phyloP scores from a whole-genome alignment of 2,888 invertebrate species.

The Rhorus exstirpatorius region DNA sequence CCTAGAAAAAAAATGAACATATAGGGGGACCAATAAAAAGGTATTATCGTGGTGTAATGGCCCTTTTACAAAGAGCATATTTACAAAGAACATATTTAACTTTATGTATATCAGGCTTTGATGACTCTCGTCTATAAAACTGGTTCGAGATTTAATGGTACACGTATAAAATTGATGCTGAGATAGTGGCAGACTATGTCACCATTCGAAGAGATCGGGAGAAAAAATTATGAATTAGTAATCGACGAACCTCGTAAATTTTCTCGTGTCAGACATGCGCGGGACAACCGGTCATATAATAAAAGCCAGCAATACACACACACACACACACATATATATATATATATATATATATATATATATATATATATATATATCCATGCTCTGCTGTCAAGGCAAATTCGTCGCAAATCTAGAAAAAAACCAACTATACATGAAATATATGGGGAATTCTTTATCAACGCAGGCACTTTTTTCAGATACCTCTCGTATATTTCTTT shows the following conservation, averaged over 20 bases:
- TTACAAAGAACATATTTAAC: too few relatives aligned
- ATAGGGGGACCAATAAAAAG: too few relatives aligned
- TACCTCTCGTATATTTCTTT: too few relatives aligned
- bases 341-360: background rate
- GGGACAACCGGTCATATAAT: slow-evolving; percentile 43
- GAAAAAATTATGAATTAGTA: slow-evolving; percentile 51
- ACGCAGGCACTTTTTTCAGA: slow-evolving; percentile 1
- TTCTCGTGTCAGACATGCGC: slow-evolving; percentile 36
- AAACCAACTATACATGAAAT: background rate
- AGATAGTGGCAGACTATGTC: slow-evolving; percentile 16
- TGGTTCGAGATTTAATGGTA: slow-evolving; percentile 39
- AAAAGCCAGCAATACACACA: slow-evolving; percentile 14
- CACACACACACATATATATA: background rate
- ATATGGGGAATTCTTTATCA: background rate
- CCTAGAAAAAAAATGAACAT: too few relatives aligned
- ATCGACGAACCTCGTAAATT: slow-evolving; percentile 61
- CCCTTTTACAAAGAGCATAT: slow-evolving; percentile 23
- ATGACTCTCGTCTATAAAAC: slow-evolving; percentile 35
- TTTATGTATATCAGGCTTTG: slow-evolving; percentile 34
- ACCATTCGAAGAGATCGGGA: slow-evolving; percentile 19
- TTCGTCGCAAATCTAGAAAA: slow-evolving; percentile 29
- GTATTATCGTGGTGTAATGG: background rate
- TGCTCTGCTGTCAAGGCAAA: slow-evolving; percentile 19
- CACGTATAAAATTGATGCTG: slow-evolving; percentile 32
- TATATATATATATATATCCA: slow-evolving; percentile 6